Conservation (phyloP, 2,113 vertebrate genomes). For the Pholis gunnellus region DNA sequence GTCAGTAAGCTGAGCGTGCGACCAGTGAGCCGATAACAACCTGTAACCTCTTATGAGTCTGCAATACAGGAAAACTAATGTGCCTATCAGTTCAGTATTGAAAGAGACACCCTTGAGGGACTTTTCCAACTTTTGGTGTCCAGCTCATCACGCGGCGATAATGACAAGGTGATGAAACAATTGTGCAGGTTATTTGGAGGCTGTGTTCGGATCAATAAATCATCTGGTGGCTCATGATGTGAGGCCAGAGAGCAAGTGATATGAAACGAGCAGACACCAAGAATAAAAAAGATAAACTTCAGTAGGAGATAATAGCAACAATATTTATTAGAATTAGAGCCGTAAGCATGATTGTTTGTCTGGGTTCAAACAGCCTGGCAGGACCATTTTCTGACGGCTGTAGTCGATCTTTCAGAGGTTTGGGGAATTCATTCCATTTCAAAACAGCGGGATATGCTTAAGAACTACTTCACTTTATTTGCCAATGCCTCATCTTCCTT, state of each 20-base stretch:
- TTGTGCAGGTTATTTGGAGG: slow-evolving; percentile 81
- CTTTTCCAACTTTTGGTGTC: slow-evolving; percentile 66
- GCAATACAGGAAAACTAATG: slow-evolving; percentile 64
- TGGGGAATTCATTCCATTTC: slow-evolving; percentile 69
- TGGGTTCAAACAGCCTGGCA: slow-evolving; percentile 45
- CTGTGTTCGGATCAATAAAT: slow-evolving; percentile 83
- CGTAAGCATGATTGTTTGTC: slow-evolving; percentile 50
- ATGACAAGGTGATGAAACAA: slow-evolving; percentile 82
- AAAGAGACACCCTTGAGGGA: slow-evolving; percentile 74
- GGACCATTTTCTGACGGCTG: slow-evolving; percentile 46
- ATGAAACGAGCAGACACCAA: slow-evolving; percentile 52
- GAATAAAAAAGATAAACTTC: slow-evolving; percentile 49
- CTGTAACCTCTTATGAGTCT: slow-evolving; percentile 54
- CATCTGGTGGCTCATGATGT: slow-evolving; percentile 77
- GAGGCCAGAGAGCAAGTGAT: slow-evolving; percentile 62
- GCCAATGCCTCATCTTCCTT: slow-evolving; percentile 79
- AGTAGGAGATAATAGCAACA: slow-evolving; percentile 28
- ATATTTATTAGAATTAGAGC: slow-evolving; percentile 55
- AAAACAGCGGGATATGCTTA: slow-evolving; percentile 63
- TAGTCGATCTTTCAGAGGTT: slow-evolving; percentile 60
- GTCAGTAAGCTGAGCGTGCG: slow-evolving; percentile 50
- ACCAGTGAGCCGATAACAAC: slow-evolving; percentile 56
- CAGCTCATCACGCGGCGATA: slow-evolving; percentile 79
- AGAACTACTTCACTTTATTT: slow-evolving; percentile 77
- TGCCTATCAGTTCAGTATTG: slow-evolving; percentile 60